These are phyloP conservation scores for Morone chrysops DNA, from an alignment of 2,113 vertebrate genomes.

Conservation along the genomic window DNA sequence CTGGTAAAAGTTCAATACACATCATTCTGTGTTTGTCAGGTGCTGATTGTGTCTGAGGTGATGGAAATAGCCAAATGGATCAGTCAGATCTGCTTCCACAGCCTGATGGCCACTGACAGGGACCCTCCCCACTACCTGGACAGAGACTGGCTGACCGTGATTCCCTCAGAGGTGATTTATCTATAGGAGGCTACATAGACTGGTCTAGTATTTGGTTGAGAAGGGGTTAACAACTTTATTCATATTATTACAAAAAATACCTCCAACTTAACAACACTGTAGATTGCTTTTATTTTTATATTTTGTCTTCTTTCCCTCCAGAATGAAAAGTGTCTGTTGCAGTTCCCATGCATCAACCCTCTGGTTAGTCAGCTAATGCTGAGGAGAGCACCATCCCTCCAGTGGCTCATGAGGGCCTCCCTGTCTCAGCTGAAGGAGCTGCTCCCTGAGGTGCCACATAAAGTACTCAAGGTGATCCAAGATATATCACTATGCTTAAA, in stretches of 20 bases:
- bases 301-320: conserved; percentile 58
- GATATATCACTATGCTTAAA: not conserved
- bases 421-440: conserved; percentile 86
- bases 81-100: conserved; percentile 88
- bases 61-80: conserved; percentile 86
- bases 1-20: not conserved
- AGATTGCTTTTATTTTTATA: too few species aligned
- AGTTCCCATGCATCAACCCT: conserved; percentile 91
- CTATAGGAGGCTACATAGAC: not conserved
- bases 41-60: conserved; percentile 85
- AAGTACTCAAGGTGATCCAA: conserved; percentile 90
- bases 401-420: conserved; percentile 87
- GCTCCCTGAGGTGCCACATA: conserved; percentile 90
- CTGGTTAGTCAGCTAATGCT: conserved; percentile 93
- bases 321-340: conserved; percentile 87
- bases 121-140: conserved; percentile 86
- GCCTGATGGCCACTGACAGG: conserved; percentile 83
- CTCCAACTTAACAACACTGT: too few species aligned
- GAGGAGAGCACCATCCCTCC: conserved; percentile 83
- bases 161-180: conserved; percentile 87
- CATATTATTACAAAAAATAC: too few species aligned
- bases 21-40: conserved; percentile 76
- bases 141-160: conserved; percentile 89
- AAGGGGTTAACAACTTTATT: too few species aligned
- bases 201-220: not conserved